phyloP scores from a whole-genome alignment of 2,888 invertebrate species.

The Acanthacorydalis orientalis region DNA sequence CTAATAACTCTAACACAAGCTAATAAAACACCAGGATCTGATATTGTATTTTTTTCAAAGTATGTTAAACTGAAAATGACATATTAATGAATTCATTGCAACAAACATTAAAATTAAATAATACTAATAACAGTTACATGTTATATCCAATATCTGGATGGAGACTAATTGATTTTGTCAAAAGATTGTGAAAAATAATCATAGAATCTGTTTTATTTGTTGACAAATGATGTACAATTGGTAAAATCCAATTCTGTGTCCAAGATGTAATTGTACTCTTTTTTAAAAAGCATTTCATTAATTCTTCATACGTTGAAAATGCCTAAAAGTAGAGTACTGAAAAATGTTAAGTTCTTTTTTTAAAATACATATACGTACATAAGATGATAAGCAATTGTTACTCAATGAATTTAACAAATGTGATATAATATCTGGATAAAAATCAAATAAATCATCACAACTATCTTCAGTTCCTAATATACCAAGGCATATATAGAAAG shows the following conservation, averaged over 20 bases:
- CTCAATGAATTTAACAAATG: constrained; percentile 21
- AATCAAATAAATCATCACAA: constrained; percentile 19
- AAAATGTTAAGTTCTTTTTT: too few species aligned
- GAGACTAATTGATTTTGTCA: neutral
- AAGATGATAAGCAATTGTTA: constrained; percentile 23
- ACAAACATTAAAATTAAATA: neutral
- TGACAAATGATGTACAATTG: too few species aligned
- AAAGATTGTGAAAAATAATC: neutral
- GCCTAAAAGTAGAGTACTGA: too few species aligned
- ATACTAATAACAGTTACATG: neutral
- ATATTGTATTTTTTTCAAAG: neutral
- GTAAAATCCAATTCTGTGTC: too few species aligned
- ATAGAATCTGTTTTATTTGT: too few species aligned
- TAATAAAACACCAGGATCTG: constrained; percentile 13
- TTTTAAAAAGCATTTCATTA: neutral
- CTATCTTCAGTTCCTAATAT: constrained; percentile 20
- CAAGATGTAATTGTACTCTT: too few species aligned
- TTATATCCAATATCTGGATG: neutral
- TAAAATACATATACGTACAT: constrained; percentile 28
- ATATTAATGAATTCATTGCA: neutral
- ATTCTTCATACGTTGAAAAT: constrained; percentile 3
- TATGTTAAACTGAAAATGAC: neutral
- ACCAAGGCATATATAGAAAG: constrained; percentile 16
- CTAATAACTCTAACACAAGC: constrained; percentile 32
- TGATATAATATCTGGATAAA: constrained; percentile 21